Conservation (phyloP, 1,140 invertebrate species). For the Hormaphis cornu region DNA sequence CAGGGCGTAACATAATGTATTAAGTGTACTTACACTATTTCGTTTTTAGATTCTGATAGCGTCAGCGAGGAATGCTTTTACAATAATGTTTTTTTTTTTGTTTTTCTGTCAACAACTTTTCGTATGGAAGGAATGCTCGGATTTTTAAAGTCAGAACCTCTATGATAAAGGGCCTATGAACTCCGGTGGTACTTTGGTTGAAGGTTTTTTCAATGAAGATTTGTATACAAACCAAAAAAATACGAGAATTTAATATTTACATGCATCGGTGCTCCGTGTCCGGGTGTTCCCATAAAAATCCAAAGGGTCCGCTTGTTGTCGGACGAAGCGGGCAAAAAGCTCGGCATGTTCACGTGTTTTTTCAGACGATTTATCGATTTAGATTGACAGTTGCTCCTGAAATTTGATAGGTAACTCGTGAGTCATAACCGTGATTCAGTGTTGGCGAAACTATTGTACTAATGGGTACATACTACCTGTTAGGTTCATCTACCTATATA, state of each 20-base stretch:
- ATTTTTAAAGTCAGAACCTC: no score
- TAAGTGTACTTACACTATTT: no score
- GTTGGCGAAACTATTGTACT: not conserved
- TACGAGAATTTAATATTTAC: constrained; percentile 48
- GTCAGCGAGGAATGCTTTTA: no score
- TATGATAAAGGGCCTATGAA: no score
- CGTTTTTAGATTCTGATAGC: no score
- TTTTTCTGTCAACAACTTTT: no score
- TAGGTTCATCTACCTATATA: not conserved
- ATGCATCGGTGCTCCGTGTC: constrained; percentile 88
- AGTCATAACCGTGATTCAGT: not conserved
- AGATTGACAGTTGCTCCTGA: constrained; percentile 80
- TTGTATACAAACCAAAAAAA: no score
- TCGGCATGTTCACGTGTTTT: constrained; percentile 70
- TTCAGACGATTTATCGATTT: constrained; percentile 63
- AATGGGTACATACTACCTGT: not conserved
- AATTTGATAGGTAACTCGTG: not conserved
- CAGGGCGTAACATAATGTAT: no score
- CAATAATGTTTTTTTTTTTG: no score
- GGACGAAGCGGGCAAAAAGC: constrained; percentile 74
- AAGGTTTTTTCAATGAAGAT: no score
- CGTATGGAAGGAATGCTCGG: no score
- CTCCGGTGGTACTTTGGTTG: no score
- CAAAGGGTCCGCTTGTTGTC: constrained; percentile 82
- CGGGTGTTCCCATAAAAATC: constrained; percentile 92